These are phyloP conservation scores for Heteronetta atricapilla DNA, from an alignment of 2,113 vertebrate genomes.

Conservation along the genomic window DNA sequence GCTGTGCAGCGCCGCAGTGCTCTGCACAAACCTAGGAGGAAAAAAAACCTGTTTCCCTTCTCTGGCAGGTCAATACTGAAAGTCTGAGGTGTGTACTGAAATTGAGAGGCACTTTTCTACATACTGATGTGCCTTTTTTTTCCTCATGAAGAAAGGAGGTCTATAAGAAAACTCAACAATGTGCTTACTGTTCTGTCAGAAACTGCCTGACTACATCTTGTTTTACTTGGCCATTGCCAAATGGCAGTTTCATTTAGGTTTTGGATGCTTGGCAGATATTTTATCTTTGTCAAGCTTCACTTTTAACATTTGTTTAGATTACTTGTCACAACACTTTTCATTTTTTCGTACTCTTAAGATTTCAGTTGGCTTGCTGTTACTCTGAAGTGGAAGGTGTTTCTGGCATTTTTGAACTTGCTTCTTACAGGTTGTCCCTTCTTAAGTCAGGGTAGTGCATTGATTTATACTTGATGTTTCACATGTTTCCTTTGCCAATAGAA, in stretches of 20 bases:
- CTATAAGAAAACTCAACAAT: slow-evolving; percentile 59
- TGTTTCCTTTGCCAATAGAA: neutral
- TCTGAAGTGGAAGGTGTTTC: slow-evolving; percentile 14
- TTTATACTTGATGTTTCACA: neutral
- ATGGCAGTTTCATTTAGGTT: slow-evolving; percentile 67
- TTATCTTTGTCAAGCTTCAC: slow-evolving; percentile 70
- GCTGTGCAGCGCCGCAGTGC: neutral
- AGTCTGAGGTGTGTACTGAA: slow-evolving; percentile 20
- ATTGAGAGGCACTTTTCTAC: neutral
- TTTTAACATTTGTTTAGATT: slow-evolving; percentile 69
- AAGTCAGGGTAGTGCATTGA: neutral
- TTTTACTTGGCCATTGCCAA: slow-evolving; percentile 64
- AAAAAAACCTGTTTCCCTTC: neutral
- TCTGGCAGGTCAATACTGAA: neutral
- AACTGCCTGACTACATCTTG: slow-evolving; percentile 55
- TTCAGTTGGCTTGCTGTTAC: slow-evolving; percentile 7
- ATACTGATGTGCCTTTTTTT: neutral
- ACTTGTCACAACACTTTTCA: slow-evolving; percentile 49
- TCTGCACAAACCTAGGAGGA: neutral
- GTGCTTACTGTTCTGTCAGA: slow-evolving; percentile 58
- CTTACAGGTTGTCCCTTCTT: neutral
- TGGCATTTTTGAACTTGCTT: slow-evolving; percentile 15
- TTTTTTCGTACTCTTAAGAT: neutral
- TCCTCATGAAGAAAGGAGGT: slow-evolving; percentile 7
- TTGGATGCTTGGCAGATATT: slow-evolving; percentile 64